Evolutionary conservation across 2,797 vertebrate species (phyloP), one percentile per base, ranked within the genome.

Genomic region (Nyctalus aviator): DNA sequence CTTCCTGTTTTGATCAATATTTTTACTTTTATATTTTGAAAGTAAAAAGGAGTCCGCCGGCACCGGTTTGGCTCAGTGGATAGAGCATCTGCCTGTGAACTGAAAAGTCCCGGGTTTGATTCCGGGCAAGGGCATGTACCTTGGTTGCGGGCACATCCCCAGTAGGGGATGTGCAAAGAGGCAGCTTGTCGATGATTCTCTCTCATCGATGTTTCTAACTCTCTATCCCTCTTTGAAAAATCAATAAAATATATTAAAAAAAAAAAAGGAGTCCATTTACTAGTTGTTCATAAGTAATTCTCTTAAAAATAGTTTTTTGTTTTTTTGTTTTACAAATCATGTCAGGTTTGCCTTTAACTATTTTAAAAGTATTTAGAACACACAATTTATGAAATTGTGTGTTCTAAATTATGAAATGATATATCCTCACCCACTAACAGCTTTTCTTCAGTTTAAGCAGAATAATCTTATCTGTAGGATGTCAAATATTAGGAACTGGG

Each of bases 21-120:
- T 95, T 93, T 84, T 94, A 81, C 35, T 90, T 85, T 84, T 25
- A 44, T 71, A 90, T 83, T 88, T 82, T 82, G 90, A 94, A 93
- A 84, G 82, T 82, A 71, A 93, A 87, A 92, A 73, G 41, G 20
- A 81, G 27, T 87, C 11, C 23, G 6, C 37, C 37, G 6, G 37
- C 6, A 41, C 37, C 37, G 6, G 37, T 41, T 41, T 41, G 37
- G 37, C 6, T 41, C 37, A 41, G 37, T 41, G 37, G 37, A 41
- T 41, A 41, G 37, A 41, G 37, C 37, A 41, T 41, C 37, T 0
- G 37, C 37, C 37, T 41, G 6, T 6, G 6, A 6, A 41, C 37
- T 41, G 37, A 41, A 37, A 41, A 41, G 37, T 41, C 37, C 37
- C 37, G 37, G 6, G 37, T 41, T 41, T 41, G 37, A 6, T 41